Evolutionary conservation across 35 echinoderm and acorn worm species (phyloP), one percentile per base, ranked within the genome.

Genomic region (Lytechinus pictus): DNA sequence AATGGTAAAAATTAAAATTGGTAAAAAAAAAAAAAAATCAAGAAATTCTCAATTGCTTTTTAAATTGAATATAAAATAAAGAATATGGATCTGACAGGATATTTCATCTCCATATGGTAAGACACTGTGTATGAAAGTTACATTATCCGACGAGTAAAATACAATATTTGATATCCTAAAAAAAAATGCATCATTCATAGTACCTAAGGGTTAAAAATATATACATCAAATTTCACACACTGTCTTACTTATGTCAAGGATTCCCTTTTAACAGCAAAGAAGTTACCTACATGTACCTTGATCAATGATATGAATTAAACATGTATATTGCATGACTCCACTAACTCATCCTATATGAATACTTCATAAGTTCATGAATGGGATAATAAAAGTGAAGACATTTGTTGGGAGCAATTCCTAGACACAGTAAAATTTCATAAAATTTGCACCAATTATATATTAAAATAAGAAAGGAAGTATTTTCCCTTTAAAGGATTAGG

Each of bases 201-300:
- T 79, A 79, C 66, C 4, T 24, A 24, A 24, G 66, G 16, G n/a
- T 24, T 24, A n/a, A 71, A 9, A 9, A 57, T 57, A 58, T 79
- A 79, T 79, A 79, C 66, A 79, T 79, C 66, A 79, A 79, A 79
- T 79, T n/a, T 79, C 66, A 79, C 66, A 79, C 66, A 79, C 66
- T 79, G 66, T 16, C 6, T 79, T 79, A 79, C 4, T 24, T 79
- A 79, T 5, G 19, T 14, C 12, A 79, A 3, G 21, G 66, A 79
- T 24, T 79, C 14, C 6, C 33, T 44, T 44, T 44, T 44, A 44
- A 44, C 33, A 44, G 2, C 33, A 44, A 44, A 44, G 33, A 44
- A 44, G 33, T 44, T 44, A 44, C 33, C 1, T 44, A 44, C 33
- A 44, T 44, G 33, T 44, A 44, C 33, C 33, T 44, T 44, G 33